Percentiles rank a stretch among this genome's conserved stretches.
phyloP scores from a whole-genome alignment of 2,797 vertebrate genomes.

The Momotus momota region DNA sequence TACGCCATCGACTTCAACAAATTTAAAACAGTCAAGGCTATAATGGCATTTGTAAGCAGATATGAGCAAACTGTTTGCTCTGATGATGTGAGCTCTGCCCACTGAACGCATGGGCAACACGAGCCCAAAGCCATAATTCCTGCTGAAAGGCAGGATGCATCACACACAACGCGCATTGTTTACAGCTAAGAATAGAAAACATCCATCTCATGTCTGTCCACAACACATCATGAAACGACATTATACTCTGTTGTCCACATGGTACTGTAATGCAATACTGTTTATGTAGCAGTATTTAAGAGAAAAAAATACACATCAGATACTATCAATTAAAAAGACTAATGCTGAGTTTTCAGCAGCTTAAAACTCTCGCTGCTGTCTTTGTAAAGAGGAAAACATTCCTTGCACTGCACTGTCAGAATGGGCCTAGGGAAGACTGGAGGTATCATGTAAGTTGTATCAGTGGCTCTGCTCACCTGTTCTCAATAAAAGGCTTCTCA shows the following conservation, averaged over 20 bases:
- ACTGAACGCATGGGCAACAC: background rate
- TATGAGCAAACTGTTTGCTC: background rate
- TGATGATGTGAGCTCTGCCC: background rate
- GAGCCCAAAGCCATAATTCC: background rate
- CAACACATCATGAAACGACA: background rate
- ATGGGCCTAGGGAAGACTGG: background rate
- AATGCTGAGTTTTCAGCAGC: background rate
- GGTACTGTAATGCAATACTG: too few relatives aligned
- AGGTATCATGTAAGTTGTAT: rapidly evolving
- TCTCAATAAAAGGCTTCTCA: background rate
- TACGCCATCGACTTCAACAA: rapidly evolving
- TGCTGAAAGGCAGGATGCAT: background rate
- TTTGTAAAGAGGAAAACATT: background rate
- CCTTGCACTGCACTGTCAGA: background rate
- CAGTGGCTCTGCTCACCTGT: background rate
- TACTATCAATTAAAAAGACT: background rate
- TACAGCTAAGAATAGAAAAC: background rate
- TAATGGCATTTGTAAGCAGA: background rate
- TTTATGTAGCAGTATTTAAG: background rate
- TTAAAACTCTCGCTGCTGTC: background rate
- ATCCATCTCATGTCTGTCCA: background rate
- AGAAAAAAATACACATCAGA: too few relatives aligned
- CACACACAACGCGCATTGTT: rapidly evolving
- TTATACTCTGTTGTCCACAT: too few relatives aligned
- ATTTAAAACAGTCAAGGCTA: background rate